Evolutionary conservation across 1,140 invertebrate species (phyloP), one percentile per base, ranked within the genome.

Genomic region (Agrilus planipennis): DNA sequence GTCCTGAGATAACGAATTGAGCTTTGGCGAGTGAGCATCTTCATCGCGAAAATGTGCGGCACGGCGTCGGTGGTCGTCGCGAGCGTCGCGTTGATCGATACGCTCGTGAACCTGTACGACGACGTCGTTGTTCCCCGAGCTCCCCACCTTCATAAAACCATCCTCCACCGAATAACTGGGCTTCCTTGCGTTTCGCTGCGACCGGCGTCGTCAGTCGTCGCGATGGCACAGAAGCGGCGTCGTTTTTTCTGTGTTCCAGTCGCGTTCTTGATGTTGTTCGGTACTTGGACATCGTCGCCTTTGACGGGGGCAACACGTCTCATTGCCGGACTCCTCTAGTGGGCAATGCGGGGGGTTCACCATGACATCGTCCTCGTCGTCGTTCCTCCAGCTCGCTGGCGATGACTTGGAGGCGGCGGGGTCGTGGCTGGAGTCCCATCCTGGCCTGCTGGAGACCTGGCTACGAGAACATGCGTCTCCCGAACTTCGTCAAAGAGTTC

Each of bases 391-490:
- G 40, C 32, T 32, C 40, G 52, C 42, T 42, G 50, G 43, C 40
- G 48, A 53, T 32, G 50, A 52, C 47, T 42, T 53, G 40, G 50
- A 42, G 21, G 48, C 45, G 47, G 46, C 49, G 45, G 59, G 58
- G 47, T 45, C 44, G 27, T 76, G 69, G 45, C 57, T 77, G 16
- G 68, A 71, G 45, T 62, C 69, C 18, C 75, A 81, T 58, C 69
- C 72, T 2, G 62, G 63, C 18, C 59, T 72, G 11, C 63, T 76
- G 17, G 80, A 84, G 54, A 69, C 69, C 43, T 88, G 84, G 81
- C 60, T 86, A 20, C 68, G 71, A 22, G 76, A 84, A 29, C 77
- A 77, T 52, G 81, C 81, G 0, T 74, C 72, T 41, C 55, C 68
- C 2, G 81, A 85, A 40, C 69, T 83, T 34, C 63, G 62, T 21